Conservation (phyloP, 2,113 vertebrate genomes). For the Scolopax mira region DNA sequence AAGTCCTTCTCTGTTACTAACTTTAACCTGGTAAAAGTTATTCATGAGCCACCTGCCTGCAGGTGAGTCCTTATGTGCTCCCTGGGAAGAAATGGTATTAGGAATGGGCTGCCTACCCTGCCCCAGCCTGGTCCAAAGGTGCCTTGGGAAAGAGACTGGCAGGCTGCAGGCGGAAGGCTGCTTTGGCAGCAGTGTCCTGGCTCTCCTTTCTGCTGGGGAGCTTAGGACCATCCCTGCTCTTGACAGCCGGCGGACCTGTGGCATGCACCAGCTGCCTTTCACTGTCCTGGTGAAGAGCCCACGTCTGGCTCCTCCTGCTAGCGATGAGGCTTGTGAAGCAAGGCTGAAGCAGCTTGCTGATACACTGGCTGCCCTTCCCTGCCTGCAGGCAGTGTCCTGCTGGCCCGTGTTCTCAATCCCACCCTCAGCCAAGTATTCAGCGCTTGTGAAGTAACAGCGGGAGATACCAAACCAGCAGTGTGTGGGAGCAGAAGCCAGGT, state of each 20-base stretch:
- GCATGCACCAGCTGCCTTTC: not conserved
- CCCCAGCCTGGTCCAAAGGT: not conserved
- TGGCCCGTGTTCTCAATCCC: not conserved
- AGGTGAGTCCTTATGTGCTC: not conserved
- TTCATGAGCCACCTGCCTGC: fast-evolving
- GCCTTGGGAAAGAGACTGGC: not conserved
- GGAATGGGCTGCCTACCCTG: not conserved
- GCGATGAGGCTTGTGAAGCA: not conserved
- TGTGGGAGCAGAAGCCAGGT: not conserved
- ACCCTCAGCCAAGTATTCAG: fast-evolving
- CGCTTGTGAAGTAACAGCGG: not conserved
- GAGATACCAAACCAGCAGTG: not conserved
- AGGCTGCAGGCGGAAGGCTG: not conserved
- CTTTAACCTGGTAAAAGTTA: not conserved
- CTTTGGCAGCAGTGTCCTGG: not conserved
- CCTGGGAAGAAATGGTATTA: not conserved
- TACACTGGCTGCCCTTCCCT: not conserved
- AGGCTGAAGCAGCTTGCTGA: not conserved
- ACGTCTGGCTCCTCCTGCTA: not conserved
- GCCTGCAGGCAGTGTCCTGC: not conserved
- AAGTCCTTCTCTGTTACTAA: not conserved
- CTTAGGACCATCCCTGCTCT: not conserved
- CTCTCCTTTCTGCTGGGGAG: not conserved
- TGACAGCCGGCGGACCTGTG: fast-evolving
- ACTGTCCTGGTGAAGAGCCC: fast-evolving